A percentile compares a stretch with the other conserved stretches of the same genome.
These are phyloP conservation scores for Pterois miles DNA, from an alignment of 2,797 vertebrate species.

Conservation along the genomic window DNA sequence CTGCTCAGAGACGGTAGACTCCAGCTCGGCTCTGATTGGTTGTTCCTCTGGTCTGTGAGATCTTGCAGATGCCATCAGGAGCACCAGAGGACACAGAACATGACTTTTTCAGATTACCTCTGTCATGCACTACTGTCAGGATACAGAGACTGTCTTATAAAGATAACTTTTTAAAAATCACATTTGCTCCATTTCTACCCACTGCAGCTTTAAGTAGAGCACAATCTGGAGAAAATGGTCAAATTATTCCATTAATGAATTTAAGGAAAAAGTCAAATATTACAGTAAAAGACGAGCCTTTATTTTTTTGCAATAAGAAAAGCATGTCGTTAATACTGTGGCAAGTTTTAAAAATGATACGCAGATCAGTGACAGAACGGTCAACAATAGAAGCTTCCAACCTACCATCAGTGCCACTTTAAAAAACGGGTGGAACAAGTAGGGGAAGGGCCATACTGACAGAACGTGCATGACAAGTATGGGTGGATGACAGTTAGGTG, in stretches of 20 bases:
- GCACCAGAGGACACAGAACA: no score
- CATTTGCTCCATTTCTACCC: no score
- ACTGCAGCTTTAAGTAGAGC: no score
- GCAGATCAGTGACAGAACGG: constrained; percentile 54
- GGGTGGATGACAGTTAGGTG: constrained; percentile 27
- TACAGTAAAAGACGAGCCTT: constrained; percentile 74
- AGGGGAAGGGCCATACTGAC: constrained; percentile 38
- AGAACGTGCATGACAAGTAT: constrained; percentile 60
- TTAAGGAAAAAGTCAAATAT: background rate
- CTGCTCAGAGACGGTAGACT: no score
- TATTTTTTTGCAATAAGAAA: constrained; percentile 74
- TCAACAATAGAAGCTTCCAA: constrained; percentile 38
- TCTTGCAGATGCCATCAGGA: no score
- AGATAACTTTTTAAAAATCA: no score
- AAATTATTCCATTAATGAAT: background rate
- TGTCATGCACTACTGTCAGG: no score
- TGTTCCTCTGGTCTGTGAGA: no score
- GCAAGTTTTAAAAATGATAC: constrained; percentile 65
- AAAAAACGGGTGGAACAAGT: constrained; percentile 60
- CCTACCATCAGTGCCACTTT: constrained; percentile 17
- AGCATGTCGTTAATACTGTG: constrained; percentile 59
- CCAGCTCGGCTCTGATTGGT: no score
- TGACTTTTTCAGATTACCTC: no score
- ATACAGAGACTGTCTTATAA: no score
- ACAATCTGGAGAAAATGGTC: background rate